A percentile compares a stretch with the other conserved stretches of the same genome.
These are phyloP conservation scores for Sinella curviseta DNA, from an alignment of 1,140 invertebrate genomes.

Conservation along the genomic window DNA sequence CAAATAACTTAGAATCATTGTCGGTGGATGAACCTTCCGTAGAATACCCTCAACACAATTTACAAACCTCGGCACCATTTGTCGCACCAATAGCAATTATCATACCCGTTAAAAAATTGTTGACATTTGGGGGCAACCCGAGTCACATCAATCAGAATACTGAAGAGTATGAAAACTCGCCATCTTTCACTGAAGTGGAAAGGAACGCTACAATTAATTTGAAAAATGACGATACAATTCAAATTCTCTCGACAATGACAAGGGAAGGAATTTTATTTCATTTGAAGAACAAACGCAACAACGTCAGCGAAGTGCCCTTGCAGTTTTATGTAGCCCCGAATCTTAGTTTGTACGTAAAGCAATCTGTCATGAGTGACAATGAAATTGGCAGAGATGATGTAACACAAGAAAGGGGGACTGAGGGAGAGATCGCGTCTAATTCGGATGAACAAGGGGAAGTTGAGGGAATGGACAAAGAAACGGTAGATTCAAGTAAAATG, in stretches of 20 bases:
- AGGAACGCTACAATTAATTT: background rate
- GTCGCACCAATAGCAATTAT: no score
- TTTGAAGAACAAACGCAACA: background rate
- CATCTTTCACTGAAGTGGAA: background rate
- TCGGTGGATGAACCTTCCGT: no score
- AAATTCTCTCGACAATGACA: background rate
- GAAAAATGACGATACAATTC: background rate
- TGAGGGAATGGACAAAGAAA: no score
- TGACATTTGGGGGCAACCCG: background rate
- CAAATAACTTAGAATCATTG: no score
- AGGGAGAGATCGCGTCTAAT: no score
- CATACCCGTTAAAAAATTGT: background rate
- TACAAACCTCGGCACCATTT: no score
- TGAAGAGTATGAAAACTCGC: background rate
- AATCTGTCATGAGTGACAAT: background rate
- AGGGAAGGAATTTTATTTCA: background rate
- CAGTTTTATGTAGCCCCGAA: background rate
- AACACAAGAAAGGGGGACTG: background rate
- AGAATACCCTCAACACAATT: no score
- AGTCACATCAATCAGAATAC: background rate
- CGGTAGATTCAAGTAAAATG: no score
- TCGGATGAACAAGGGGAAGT: no score
- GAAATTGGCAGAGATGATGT: background rate
- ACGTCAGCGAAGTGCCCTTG: background rate
- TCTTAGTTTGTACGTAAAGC: background rate